Conservation (phyloP, 1,140 invertebrate genomes). For the Sesamia nonagrioides region DNA sequence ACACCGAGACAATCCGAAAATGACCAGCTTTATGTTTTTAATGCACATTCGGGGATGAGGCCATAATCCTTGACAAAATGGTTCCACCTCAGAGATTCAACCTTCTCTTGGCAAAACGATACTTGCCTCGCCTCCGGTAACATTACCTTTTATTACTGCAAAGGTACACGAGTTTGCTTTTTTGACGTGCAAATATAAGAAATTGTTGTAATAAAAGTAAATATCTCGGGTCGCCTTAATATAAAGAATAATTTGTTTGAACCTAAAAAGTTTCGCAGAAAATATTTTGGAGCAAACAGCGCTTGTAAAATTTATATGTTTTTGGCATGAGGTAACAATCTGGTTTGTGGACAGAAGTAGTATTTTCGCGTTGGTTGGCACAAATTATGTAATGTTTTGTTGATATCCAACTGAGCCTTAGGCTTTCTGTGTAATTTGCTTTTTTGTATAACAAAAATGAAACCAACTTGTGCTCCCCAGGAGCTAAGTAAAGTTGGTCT, state of each 20-base stretch:
- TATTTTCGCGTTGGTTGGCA: neutral
- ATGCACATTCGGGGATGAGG: slow-evolving; percentile 62
- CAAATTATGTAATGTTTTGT: neutral
- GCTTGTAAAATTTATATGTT: slow-evolving; percentile 46
- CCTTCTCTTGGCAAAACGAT: slow-evolving; percentile 63
- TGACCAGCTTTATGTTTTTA: slow-evolving; percentile 59
- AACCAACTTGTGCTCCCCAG: too few species aligned
- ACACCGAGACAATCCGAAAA: slow-evolving; percentile 48
- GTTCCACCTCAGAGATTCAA: slow-evolving; percentile 65
- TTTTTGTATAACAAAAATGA: too few species aligned
- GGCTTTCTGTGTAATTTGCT: too few species aligned
- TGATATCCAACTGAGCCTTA: neutral
- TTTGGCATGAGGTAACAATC: neutral
- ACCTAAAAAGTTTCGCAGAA: slow-evolving; percentile 41
- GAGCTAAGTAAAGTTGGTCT: too few species aligned
- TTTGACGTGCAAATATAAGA: slow-evolving; percentile 67
- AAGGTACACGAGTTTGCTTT: slow-evolving; percentile 74
- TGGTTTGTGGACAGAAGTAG: slow-evolving; percentile 16
- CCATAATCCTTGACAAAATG: slow-evolving; percentile 67
- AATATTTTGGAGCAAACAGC: slow-evolving; percentile 46
- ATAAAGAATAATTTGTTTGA: slow-evolving; percentile 53
- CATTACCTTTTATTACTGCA: slow-evolving; percentile 76
- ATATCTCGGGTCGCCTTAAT: slow-evolving; percentile 57
- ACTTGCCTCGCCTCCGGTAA: slow-evolving; percentile 57
- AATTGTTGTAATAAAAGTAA: slow-evolving; percentile 58